phyloP scores from a whole-genome alignment of 2,113 vertebrate species.

The Amphilophus citrinellus region DNA sequence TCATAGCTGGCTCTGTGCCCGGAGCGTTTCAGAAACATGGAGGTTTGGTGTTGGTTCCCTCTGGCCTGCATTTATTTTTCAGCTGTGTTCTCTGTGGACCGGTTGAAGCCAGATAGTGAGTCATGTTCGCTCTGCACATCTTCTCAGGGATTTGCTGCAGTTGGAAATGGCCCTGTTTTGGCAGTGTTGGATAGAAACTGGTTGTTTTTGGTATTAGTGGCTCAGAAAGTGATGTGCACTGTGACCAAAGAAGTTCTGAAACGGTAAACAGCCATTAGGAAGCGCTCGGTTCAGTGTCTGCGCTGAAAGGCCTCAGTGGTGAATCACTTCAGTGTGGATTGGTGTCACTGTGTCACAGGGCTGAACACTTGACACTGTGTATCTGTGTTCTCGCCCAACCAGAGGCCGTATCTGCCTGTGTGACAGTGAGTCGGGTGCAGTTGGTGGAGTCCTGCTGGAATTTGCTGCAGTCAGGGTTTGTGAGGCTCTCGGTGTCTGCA shows the following conservation, averaged over 20 bases:
- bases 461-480: constrained; percentile 84
- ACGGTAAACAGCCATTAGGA: background rate
- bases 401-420: constrained; percentile 37
- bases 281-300: background rate
- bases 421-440: constrained; percentile 59
- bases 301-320: background rate
- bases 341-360: constrained; percentile 6
- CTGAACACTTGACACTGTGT: background rate
- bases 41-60: constrained; percentile 14
- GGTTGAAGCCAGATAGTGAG: constrained; percentile 58
- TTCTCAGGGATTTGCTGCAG: constrained; percentile 43
- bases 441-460: constrained; percentile 76
- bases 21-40: background rate
- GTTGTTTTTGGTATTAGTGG: constrained; percentile 3
- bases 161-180: constrained; percentile 44
- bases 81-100: constrained; percentile 69
- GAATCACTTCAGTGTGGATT: constrained; percentile 1
- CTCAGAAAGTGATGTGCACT: background rate
- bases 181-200: background rate
- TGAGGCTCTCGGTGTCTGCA: constrained; percentile 74
- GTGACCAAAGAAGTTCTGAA: background rate
- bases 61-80: constrained; percentile 68
- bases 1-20: background rate
- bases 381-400: constrained; percentile 3
- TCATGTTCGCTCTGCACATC: constrained; percentile 42